Percentiles rank a stretch among this genome's conserved stretches.
These are phyloP conservation scores for Leucosticte australis DNA, from an alignment of 2,113 vertebrate species.

Conservation along the genomic window DNA sequence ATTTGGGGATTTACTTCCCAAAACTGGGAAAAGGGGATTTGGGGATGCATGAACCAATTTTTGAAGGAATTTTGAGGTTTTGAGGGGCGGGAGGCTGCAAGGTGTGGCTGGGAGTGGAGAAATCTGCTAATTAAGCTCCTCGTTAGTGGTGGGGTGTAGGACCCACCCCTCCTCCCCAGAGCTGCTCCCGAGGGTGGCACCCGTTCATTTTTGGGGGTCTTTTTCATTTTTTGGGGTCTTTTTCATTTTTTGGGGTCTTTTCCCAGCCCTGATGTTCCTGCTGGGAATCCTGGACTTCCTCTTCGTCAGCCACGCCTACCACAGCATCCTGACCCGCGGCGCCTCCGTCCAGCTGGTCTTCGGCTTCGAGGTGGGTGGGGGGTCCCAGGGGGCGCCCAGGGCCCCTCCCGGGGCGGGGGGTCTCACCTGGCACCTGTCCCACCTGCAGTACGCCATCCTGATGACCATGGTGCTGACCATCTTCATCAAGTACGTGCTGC, in stretches of 20 bases:
- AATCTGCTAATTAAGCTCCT: accelerated
- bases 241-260: too few species aligned
- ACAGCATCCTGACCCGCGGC: conserved; percentile 92
- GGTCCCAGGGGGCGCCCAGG: background rate
- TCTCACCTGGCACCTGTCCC: background rate
- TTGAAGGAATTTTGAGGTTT: background rate
- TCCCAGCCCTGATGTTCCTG: conserved; percentile 85
- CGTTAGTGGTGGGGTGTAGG: accelerated
- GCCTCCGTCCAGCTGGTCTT: conserved; percentile 97
- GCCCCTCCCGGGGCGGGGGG: accelerated
- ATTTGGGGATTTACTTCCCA: background rate
- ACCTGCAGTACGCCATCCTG: conserved; percentile 89
- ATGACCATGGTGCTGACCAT: conserved; percentile 95
- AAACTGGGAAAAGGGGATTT: background rate
- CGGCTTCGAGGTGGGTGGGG: conserved; percentile 61
- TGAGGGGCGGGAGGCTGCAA: accelerated
- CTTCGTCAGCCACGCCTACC: conserved; percentile 92
- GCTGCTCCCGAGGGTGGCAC: accelerated
- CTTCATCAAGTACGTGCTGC: conserved; percentile 94
- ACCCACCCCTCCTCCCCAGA: accelerated
- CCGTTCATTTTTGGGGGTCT: accelerated
- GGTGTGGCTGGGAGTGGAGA: accelerated
- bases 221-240: accelerated
- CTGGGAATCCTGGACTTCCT: conserved; percentile 88
- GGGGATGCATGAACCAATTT: accelerated